Percentiles rank a stretch among this genome's conserved stretches.
Conservation (phyloP, 2,888 invertebrate genomes). For the Diplolepis rosae region DNA sequence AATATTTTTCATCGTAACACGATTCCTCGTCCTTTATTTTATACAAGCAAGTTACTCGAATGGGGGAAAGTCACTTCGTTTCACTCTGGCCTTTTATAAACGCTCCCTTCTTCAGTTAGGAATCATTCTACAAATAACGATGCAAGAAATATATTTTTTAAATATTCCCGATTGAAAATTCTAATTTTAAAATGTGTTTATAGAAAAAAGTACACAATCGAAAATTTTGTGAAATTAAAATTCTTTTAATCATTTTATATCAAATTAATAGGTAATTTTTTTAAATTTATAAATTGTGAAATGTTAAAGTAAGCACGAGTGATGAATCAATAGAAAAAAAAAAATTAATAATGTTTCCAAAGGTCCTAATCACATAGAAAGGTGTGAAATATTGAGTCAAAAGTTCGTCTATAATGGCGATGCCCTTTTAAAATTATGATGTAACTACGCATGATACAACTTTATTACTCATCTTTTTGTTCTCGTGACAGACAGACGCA, state of each 20-base stretch:
- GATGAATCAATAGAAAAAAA: no score
- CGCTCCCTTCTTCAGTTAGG: conserved; percentile 9
- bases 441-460: not conserved
- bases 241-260: no score
- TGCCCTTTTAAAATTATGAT: not conserved
- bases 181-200: not conserved
- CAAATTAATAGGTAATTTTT: no score
- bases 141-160: not conserved
- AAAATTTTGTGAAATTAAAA: no score
- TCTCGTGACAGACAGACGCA: no score
- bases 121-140: not conserved
- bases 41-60: conserved; percentile 26
- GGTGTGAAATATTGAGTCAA: not conserved
- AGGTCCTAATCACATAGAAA: not conserved
- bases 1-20: conserved; percentile 21
- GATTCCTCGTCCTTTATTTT: conserved; percentile 8
- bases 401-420: not conserved
- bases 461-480: conserved; percentile 22
- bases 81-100: conserved; percentile 24
- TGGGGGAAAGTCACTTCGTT: conserved; percentile 23
- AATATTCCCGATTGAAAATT: not conserved
- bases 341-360: no score
- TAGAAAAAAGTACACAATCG: no score
- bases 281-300: no score
- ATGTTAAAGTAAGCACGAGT: no score